Conservation (phyloP, 2,113 vertebrate species). For the Pterophyllum scalare region DNA sequence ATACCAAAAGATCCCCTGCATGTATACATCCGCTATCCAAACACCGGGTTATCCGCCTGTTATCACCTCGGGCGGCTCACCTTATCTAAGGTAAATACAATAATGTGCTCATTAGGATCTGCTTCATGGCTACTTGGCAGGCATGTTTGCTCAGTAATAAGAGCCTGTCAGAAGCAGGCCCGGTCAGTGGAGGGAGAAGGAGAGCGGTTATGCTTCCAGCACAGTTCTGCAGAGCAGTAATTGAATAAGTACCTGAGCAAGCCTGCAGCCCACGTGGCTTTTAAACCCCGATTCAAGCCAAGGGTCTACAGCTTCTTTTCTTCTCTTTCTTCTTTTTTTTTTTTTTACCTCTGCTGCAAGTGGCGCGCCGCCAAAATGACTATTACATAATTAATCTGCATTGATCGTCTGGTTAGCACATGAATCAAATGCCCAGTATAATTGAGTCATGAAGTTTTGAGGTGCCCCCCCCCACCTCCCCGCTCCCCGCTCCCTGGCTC, state of each 20-base stretch:
- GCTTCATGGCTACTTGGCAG: slow-evolving; percentile 84
- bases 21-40: slow-evolving; percentile 82
- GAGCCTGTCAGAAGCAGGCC: slow-evolving; percentile 73
- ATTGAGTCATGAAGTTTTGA: slow-evolving; percentile 85
- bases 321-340: not conserved
- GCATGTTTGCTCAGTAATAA: slow-evolving; percentile 83
- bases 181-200: slow-evolving; percentile 44
- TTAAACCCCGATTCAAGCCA: slow-evolving; percentile 20
- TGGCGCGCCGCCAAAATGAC: slow-evolving; percentile 88
- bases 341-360: slow-evolving; percentile 77
- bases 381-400: slow-evolving; percentile 93
- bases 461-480: not conserved
- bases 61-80: slow-evolving; percentile 86
- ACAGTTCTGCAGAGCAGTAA: slow-evolving; percentile 70
- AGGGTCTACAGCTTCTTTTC: slow-evolving; percentile 32
- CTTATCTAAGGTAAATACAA: slow-evolving; percentile 97
- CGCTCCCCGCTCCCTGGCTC: not conserved
- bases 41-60: slow-evolving; percentile 74
- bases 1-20: slow-evolving; percentile 35
- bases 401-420: slow-evolving; percentile 91
- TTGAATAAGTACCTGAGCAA: slow-evolving; percentile 80
- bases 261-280: slow-evolving; percentile 37
- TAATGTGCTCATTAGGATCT: slow-evolving; percentile 89
- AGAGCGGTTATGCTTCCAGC: slow-evolving; percentile 60
- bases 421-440: slow-evolving; percentile 89